Percentiles rank a stretch among this genome's conserved stretches.
Evolutionary conservation across 2,797 vertebrate genomes (phyloP).

Genomic region (Brachyrhaphis roseni): DNA sequence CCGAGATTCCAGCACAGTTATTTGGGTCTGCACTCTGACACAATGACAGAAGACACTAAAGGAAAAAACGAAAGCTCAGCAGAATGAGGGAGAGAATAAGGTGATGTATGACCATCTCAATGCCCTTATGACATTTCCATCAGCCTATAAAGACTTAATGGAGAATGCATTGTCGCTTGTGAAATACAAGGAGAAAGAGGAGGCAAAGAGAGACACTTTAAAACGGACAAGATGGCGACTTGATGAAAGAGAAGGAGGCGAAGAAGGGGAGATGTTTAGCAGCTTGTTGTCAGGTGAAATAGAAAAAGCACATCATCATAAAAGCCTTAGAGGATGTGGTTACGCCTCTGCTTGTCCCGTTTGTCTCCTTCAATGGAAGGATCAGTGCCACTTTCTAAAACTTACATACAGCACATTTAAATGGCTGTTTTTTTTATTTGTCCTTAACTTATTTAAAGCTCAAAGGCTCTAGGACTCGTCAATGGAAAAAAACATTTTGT

Average conservation of each 20-base stretch:
- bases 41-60: slow-evolving; percentile 15
- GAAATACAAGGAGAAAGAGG: slow-evolving; percentile 37
- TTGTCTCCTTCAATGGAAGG: background rate
- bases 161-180: slow-evolving; percentile 65
- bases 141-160: slow-evolving; percentile 69
- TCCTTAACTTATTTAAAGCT: background rate
- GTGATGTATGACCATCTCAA: slow-evolving; percentile 62
- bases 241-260: slow-evolving; percentile 30
- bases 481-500: background rate
- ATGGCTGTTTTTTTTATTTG: background rate
- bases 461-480: background rate
- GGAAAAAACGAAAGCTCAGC: slow-evolving; percentile 69
- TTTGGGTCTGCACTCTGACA: slow-evolving; percentile 34
- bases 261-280: slow-evolving; percentile 29
- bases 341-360: background rate
- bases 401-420: background rate
- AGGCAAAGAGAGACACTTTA: slow-evolving; percentile 20
- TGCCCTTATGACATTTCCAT: slow-evolving; percentile 71
- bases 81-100: slow-evolving; percentile 46
- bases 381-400: background rate
- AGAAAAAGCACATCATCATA: slow-evolving; percentile 35
- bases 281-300: slow-evolving; percentile 39
- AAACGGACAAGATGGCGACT: slow-evolving; percentile 13
- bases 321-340: slow-evolving; percentile 38
- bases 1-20: slow-evolving; percentile 26